Evolutionary conservation across 2,113 vertebrate genomes (phyloP).

Genomic region (Xiphophorus maculatus): DNA sequence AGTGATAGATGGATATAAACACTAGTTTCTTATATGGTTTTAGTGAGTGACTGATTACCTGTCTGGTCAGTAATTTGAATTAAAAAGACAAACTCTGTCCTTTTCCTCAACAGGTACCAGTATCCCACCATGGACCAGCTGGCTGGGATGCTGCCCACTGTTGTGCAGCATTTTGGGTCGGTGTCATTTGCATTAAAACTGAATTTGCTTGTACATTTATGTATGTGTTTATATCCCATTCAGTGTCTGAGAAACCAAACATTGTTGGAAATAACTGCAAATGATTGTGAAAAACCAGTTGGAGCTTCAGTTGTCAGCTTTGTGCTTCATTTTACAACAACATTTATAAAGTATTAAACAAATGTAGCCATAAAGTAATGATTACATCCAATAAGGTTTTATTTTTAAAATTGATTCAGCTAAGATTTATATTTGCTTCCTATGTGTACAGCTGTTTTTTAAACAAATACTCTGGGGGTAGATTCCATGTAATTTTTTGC

Average conservation of each 20-base stretch:
- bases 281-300: no score
- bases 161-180: slow-evolving; percentile 96
- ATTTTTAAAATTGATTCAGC: background rate
- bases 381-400: background rate
- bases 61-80: background rate
- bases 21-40: background rate
- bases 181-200: slow-evolving; percentile 49
- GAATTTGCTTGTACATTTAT: no score
- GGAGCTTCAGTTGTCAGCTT: background rate
- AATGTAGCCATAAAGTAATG: background rate
- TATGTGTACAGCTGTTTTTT: background rate
- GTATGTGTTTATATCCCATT: no score
- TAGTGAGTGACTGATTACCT: background rate
- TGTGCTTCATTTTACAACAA: background rate
- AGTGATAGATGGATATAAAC: background rate
- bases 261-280: no score
- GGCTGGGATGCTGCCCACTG: slow-evolving; percentile 93
- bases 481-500: background rate
- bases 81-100: background rate
- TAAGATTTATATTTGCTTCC: background rate
- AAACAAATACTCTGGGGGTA: background rate
- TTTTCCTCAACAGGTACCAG: slow-evolving; percentile 86
- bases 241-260: no score
- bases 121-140: slow-evolving; percentile 98
- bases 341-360: background rate